Evolutionary conservation across 2,888 invertebrate species (phyloP).

Genomic region (Philereme vetulata): DNA sequence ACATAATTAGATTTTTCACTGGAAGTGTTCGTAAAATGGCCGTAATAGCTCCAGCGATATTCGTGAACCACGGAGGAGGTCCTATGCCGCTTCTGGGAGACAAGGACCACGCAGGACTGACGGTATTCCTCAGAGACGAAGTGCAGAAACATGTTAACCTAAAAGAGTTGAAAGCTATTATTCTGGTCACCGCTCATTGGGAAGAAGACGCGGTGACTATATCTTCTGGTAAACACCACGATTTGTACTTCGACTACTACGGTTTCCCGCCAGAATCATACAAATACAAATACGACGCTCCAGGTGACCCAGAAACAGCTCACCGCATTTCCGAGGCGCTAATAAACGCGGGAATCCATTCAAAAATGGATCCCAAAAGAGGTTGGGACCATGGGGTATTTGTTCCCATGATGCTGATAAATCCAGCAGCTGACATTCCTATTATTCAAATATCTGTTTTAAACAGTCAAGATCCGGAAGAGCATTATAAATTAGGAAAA

Average conservation of each 20-base stretch:
- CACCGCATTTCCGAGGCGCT: constrained; percentile 59
- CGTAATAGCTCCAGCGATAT: constrained; percentile 70
- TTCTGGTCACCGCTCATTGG: constrained; percentile 78
- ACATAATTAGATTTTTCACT: constrained; percentile 68
- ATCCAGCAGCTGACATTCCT: constrained; percentile 70
- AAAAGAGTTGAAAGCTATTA: constrained; percentile 68
- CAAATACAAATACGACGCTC: constrained; percentile 71
- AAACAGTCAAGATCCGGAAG: constrained; percentile 62
- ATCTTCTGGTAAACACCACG: constrained; percentile 71
- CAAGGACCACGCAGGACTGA: constrained; percentile 67
- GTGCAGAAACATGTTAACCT: constrained; percentile 69
- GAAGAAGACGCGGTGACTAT: constrained; percentile 69
- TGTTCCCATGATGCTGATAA: constrained; percentile 78
- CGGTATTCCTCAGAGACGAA: constrained; percentile 67
- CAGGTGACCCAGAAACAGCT: constrained; percentile 69
- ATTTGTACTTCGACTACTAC: constrained; percentile 76
- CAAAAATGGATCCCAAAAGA: constrained; percentile 66
- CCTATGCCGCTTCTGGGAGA: constrained; percentile 73
- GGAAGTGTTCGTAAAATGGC: constrained; percentile 64
- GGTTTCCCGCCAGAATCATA: constrained; percentile 77
- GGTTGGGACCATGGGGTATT: constrained; percentile 81
- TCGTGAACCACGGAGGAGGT: constrained; percentile 78
- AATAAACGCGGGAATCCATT: constrained; percentile 63
- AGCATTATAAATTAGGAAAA: constrained; percentile 70
- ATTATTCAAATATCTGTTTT: constrained; percentile 74